Conservation (phyloP, 1,140 invertebrate genomes). For the Reticulitermes speratus region DNA sequence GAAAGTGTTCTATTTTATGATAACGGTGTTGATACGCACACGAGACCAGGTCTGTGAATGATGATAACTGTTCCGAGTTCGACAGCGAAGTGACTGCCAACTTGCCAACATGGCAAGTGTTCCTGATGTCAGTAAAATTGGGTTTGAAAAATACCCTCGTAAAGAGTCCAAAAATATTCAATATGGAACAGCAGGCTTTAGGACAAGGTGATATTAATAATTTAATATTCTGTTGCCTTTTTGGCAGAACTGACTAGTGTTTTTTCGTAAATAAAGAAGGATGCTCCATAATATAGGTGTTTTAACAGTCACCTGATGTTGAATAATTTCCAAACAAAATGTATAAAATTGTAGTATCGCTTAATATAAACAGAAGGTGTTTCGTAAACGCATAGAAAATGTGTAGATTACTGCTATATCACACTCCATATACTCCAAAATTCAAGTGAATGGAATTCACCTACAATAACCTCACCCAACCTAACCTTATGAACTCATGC, state of each 20-base stretch:
- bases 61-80: too few relatives aligned
- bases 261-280: not conserved
- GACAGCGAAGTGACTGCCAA: too few relatives aligned
- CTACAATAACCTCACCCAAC: too few relatives aligned
- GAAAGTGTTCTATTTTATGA: too few relatives aligned
- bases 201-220: conserved; percentile 61
- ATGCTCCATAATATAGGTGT: not conserved
- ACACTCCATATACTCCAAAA: too few relatives aligned
- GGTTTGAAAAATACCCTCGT: conserved; percentile 71
- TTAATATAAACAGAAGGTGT: not conserved
- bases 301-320: not conserved
- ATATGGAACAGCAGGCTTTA: conserved; percentile 70
- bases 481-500: too few relatives aligned
- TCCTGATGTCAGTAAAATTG: conserved; percentile 47
- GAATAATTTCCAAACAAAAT: not conserved
- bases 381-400: not conserved
- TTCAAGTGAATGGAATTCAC: too few relatives aligned
- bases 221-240: not conserved
- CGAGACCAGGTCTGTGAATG: too few relatives aligned
- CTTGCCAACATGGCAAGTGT: not conserved
- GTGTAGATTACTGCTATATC: too few relatives aligned
- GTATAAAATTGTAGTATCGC: not conserved
- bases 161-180: conserved; percentile 57
- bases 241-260: not conserved
- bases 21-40: too few relatives aligned